A percentile compares a stretch with the other conserved stretches of the same genome.
phyloP scores from a whole-genome alignment of 2,113 vertebrate genomes.

The Oryzias woworae region DNA sequence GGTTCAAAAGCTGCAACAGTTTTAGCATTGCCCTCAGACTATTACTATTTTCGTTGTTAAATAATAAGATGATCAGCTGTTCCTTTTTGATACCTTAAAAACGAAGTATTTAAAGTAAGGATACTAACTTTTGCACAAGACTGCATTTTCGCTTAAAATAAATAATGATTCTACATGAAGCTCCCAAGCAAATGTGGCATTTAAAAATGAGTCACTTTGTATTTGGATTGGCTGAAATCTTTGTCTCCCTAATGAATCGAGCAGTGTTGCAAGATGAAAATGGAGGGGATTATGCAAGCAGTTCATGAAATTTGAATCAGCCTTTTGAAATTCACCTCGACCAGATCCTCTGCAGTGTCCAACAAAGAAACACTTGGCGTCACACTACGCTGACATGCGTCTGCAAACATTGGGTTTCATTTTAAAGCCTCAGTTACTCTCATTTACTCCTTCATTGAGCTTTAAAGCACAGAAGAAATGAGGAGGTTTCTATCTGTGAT shows the following conservation, averaged over 20 bases:
- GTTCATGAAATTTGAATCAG: conserved; percentile 61
- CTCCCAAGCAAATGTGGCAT: conserved; percentile 45
- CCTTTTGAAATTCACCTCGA: conserved; percentile 52
- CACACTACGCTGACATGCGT: conserved; percentile 11
- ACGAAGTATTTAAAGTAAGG: too few relatives aligned
- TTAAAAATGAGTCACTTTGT: conserved; percentile 67
- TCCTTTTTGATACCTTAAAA: too few relatives aligned
- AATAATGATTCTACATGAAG: conserved; percentile 23
- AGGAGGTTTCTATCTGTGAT: too few relatives aligned
- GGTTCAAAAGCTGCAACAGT: too few relatives aligned
- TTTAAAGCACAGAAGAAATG: too few relatives aligned
- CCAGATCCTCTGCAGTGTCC: conserved; percentile 40
- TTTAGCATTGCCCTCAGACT: too few relatives aligned
- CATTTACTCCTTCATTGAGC: conserved; percentile 26
- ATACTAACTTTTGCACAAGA: not conserved
- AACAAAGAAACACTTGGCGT: conserved; percentile 28
- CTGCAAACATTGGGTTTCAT: conserved; percentile 7
- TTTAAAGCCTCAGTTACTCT: conserved; percentile 5
- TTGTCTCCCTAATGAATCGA: conserved; percentile 64
- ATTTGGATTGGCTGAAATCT: conserved; percentile 57
- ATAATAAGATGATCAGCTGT: too few relatives aligned
- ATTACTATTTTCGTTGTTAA: too few relatives aligned
- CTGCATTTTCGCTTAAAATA: conserved; percentile 25
- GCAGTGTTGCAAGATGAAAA: conserved; percentile 50
- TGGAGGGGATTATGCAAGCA: conserved; percentile 62